These are phyloP conservation scores for Lutjanus campechanus DNA, from an alignment of 2,797 vertebrate genomes.

Conservation along the genomic window DNA sequence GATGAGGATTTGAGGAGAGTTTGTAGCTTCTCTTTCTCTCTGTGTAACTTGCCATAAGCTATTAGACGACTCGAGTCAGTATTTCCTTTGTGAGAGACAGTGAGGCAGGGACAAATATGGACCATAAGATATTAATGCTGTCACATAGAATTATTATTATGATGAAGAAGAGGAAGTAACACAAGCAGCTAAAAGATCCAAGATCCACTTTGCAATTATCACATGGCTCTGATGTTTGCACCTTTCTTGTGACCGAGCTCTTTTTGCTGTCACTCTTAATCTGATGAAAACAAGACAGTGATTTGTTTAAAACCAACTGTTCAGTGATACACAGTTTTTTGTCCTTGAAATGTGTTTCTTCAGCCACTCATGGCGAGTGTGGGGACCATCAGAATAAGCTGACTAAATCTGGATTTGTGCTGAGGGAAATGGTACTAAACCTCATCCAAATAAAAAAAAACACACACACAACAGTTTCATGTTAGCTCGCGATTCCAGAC, in stretches of 20 bases:
- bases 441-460: neutral
- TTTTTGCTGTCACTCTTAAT: conserved; percentile 35
- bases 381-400: conserved; percentile 44
- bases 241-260: conserved; percentile 26
- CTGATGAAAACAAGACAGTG: conserved; percentile 15
- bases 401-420: conserved; percentile 20
- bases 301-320: conserved; percentile 29
- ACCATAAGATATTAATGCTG: conserved; percentile 29
- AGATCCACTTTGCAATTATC: conserved; percentile 22
- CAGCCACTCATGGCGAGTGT: conserved; percentile 13
- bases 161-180: neutral
- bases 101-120: conserved; percentile 25
- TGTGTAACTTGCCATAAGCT: conserved; percentile 88
- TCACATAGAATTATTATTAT: conserved; percentile 10
- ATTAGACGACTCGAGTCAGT: conserved; percentile 84
- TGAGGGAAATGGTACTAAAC: conserved; percentile 31
- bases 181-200: conserved; percentile 23
- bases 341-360: conserved; percentile 18
- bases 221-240: conserved; percentile 29
- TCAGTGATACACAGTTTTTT: conserved; percentile 32
- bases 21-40: conserved; percentile 85
- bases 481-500: conserved; percentile 12
- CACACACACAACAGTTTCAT: conserved; percentile 18
- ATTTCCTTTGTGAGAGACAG: conserved; percentile 43
- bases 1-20: conserved; percentile 80